phyloP scores from a whole-genome alignment of 2,113 vertebrate genomes.

The Centrocercus urophasianus region DNA sequence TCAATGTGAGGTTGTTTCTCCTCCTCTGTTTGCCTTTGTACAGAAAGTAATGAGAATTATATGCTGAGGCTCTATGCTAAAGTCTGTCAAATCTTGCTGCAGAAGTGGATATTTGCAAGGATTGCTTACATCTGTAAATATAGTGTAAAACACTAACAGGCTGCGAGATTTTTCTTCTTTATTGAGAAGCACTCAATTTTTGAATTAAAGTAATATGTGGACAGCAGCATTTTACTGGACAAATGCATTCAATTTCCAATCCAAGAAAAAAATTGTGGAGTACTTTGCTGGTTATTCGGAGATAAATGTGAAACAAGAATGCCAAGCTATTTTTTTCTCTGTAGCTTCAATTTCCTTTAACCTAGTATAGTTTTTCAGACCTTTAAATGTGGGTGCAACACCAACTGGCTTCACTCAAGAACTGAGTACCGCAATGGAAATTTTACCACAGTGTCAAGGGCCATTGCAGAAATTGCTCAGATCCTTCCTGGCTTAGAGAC shows the following conservation, averaged over 20 bases:
- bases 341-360: background rate
- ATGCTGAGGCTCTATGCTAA: background rate
- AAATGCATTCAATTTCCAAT: background rate
- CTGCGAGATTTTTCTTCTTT: background rate
- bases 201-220: background rate
- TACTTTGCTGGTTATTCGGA: background rate
- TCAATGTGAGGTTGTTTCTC: background rate
- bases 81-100: background rate
- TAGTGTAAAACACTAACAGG: background rate
- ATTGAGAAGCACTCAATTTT: background rate
- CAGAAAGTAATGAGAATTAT: background rate
- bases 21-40: background rate
- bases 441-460: background rate
- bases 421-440: background rate
- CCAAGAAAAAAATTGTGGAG: background rate
- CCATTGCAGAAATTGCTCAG: background rate
- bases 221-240: background rate
- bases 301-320: background rate
- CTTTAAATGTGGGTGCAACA: background rate
- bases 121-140: background rate
- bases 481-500: fast-evolving
- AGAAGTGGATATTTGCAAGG: background rate
- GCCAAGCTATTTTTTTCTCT: background rate
- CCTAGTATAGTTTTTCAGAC: background rate
- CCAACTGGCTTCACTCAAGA: background rate